phyloP scores from a whole-genome alignment of 2,888 invertebrate genomes.

The Pseudococcus jackbeardsleyi region DNA sequence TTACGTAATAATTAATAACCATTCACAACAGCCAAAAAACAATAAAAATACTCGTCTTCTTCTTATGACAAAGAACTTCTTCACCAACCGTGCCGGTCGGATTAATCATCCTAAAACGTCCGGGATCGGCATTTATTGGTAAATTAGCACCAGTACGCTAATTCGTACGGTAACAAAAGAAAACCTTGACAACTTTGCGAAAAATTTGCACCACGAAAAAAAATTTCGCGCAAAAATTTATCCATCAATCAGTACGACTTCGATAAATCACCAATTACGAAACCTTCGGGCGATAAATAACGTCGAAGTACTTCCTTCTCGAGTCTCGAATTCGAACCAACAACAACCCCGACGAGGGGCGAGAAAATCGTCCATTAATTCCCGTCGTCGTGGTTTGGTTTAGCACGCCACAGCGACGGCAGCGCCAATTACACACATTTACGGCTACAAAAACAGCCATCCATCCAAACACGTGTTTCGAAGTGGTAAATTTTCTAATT shows the following conservation, averaged over 20 bases:
- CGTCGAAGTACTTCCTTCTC: not conserved
- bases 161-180: not conserved
- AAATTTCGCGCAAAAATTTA: not conserved
- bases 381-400: not conserved
- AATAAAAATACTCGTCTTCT: not conserved
- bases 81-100: not conserved
- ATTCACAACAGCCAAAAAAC: too few species aligned
- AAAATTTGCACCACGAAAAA: not conserved
- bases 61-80: not conserved
- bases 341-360: not conserved
- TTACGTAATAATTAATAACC: too few species aligned
- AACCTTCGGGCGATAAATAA: not conserved
- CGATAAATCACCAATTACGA: slow-evolving; percentile 8
- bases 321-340: not conserved
- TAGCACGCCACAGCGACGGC: not conserved
- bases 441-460: not conserved
- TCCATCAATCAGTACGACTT: not conserved
- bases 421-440: not conserved
- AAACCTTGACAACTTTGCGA: not conserved
- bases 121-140: not conserved
- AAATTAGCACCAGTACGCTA: not conserved
- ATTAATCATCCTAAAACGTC: not conserved
- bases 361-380: not conserved
- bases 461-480: not conserved
- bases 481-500: slow-evolving; percentile 3